These are phyloP conservation scores for Danaus plexippus DNA, from an alignment of 1,140 invertebrate genomes.

Conservation along the genomic window DNA sequence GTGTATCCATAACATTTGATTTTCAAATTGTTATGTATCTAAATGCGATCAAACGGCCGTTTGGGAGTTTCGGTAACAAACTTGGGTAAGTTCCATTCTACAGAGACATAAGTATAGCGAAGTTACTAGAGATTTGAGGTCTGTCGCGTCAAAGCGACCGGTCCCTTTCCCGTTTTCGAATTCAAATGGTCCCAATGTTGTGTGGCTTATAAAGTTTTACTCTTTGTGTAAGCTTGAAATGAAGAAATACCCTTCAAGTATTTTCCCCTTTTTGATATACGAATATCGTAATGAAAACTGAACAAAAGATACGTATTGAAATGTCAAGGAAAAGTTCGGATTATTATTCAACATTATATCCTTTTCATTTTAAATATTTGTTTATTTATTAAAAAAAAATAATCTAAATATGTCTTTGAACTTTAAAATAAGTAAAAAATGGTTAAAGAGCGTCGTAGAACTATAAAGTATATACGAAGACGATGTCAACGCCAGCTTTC, in stretches of 20 bases:
- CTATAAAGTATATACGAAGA: conserved; percentile 3
- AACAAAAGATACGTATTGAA: no score
- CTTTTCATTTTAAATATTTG: no score
- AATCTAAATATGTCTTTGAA: no score
- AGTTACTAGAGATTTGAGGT: conserved; percentile 34
- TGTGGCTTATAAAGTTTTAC: conserved; percentile 22
- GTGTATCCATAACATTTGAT: conserved; percentile 11
- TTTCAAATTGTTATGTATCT: conserved; percentile 9
- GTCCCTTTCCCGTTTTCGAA: conserved; percentile 16
- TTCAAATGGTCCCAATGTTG: conserved; percentile 7
- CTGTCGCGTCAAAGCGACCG: conserved; percentile 22
- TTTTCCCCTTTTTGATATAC: no score
- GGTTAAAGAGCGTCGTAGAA: no score
- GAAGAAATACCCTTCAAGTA: no score
- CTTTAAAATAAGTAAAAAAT: no score
- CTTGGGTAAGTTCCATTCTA: conserved; percentile 26
- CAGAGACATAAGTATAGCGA: conserved; percentile 30
- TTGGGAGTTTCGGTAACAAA: conserved; percentile 19
- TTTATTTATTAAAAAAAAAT: no score
- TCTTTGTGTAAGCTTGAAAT: background rate
- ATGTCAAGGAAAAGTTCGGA: no score
- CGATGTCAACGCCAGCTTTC: conserved; percentile 28
- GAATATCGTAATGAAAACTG: no score
- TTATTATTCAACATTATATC: no score
- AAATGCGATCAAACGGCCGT: conserved; percentile 17